Evolutionary conservation across 2,113 vertebrate genomes (phyloP).

Genomic region (Clarias magur): DNA sequence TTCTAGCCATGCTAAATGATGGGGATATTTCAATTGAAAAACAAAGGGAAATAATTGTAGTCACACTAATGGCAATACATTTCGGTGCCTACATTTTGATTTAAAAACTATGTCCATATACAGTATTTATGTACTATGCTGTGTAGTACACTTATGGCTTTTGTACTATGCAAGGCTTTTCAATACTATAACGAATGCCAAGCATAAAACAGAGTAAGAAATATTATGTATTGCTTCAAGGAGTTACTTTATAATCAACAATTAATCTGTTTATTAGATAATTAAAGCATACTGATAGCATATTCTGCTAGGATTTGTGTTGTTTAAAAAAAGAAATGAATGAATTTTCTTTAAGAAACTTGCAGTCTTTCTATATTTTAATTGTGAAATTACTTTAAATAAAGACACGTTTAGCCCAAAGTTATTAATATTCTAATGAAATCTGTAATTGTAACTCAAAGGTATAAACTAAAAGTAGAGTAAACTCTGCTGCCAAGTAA

Average conservation of each 20-base stretch:
- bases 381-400: not conserved
- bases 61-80: too few species aligned
- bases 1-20: too few species aligned
- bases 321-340: not conserved
- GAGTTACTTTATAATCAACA: not conserved
- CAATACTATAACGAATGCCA: not conserved
- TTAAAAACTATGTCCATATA: too few species aligned
- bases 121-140: too few species aligned
- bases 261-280: not conserved
- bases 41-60: too few species aligned
- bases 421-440: not conserved
- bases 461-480: not conserved
- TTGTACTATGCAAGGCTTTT: not conserved
- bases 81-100: too few species aligned
- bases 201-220: not conserved
- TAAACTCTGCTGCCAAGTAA: slow-evolving; percentile 15
- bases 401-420: not conserved
- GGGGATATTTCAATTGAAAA: too few species aligned
- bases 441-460: not conserved
- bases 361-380: not conserved
- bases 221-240: not conserved
- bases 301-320: not conserved
- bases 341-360: not conserved
- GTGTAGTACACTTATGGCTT: too few species aligned
- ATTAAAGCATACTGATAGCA: not conserved